Base-by-base conservation (phyloP, 2,113 vertebrate species). In the Illadopsis cleaveri region DNA sequence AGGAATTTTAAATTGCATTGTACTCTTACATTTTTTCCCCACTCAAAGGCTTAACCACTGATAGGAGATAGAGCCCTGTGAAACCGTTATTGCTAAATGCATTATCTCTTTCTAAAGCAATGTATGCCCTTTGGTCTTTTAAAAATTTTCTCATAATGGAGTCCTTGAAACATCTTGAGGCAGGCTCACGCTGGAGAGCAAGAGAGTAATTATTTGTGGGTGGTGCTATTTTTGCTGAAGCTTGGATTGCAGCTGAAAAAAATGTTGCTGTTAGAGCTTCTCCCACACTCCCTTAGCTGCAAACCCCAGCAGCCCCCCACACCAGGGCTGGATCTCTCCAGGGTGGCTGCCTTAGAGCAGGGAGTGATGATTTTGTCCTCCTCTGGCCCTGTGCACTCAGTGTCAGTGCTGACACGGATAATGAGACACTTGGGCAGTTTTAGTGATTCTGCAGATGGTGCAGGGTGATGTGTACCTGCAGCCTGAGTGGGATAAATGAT, bases 101-200 rank as follows among this genome's bases (percentile, higher is more conserved):
- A 27, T 94, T 94, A 89, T 96, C 69, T 7, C 85, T 94, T 94
- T 73, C 83, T 81, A 96, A 97, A 97, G 93, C 95, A 96, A 53
- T 88, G 90, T 12, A 38, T 86, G 91, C 97, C 95, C 93, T 91
- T 35, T 79, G 86, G 80, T 91, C 90, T 93, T 95, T 84, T 89
- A 88, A 94, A 96, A 75, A 86, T 77, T 94, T 76, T 65, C 68
- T 92, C 44, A 22, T 89, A 95, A 94, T 17, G 3, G 85, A 97
- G 73, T 79, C 90, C 96, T 94, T 96, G 92, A 96, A 94, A 90
- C 82, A 90, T 91, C 93, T 94, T 51, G 53, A 96, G 82, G 92
- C 89, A 93, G 72, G 71, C 94, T 93, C 70, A 48, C 12, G 3
- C 88, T 78, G 91, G 78, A 89, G 94, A 96, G 91, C 44, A 82